Conservation (phyloP, 2,888 invertebrate genomes). For the Sthenelais limicola region DNA sequence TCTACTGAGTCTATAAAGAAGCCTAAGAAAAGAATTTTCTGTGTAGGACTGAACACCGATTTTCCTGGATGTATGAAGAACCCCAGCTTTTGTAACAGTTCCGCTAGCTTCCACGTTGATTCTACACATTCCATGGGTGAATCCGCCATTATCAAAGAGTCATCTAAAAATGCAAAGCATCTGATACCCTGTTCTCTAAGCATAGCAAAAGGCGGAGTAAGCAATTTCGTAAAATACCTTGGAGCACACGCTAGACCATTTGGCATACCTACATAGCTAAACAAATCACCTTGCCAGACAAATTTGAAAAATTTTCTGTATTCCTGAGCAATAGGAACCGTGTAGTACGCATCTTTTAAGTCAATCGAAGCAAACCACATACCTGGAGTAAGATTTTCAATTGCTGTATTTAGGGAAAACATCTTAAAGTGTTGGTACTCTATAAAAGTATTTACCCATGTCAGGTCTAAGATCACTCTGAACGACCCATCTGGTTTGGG, state of each 20-base stretch:
- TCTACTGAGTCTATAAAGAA: background rate
- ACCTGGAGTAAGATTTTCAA: background rate
- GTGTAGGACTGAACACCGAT: background rate
- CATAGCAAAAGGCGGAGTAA: background rate
- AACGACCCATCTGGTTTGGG: slow-evolving; percentile 17
- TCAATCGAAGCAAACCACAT: background rate
- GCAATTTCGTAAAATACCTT: slow-evolving; percentile 6
- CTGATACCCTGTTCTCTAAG: background rate
- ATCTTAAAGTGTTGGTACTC: slow-evolving; percentile 15
- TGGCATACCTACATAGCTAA: slow-evolving; percentile 1
- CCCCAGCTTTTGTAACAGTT: background rate
- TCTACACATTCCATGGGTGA: background rate
- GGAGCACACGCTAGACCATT: slow-evolving; percentile 32
- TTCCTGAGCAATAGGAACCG: background rate
- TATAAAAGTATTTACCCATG: background rate
- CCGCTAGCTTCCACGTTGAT: background rate
- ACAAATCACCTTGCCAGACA: background rate
- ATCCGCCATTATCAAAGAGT: background rate
- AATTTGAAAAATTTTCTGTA: slow-evolving; percentile 10
- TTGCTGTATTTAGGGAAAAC: background rate
- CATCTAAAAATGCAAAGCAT: background rate
- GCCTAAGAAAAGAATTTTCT: background rate
- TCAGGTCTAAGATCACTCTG: slow-evolving; percentile 1
- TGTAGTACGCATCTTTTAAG: slow-evolving; percentile 7
- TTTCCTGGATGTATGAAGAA: slow-evolving; percentile 1